Evolutionary conservation across 2,797 vertebrate genomes (phyloP).

Genomic region (Enteromius paludinosus): DNA sequence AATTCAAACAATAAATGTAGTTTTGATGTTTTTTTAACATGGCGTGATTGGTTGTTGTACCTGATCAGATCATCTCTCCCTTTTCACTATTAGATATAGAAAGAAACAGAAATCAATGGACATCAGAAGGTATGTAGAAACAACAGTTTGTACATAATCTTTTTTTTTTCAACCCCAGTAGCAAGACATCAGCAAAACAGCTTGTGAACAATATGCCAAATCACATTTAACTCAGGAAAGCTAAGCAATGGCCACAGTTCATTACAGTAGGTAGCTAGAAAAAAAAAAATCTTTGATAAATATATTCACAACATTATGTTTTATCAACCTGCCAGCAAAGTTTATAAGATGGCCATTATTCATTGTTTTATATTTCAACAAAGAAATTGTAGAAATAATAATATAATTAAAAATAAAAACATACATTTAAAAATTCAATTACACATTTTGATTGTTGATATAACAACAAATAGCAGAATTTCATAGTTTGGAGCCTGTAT

Average conservation of each 20-base stretch:
- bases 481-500: too few species aligned
- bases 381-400: too few species aligned
- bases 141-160: background rate
- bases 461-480: too few species aligned
- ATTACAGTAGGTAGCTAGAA: background rate
- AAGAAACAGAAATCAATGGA: background rate
- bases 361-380: too few species aligned
- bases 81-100: background rate
- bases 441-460: too few species aligned
- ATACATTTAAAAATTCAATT: too few species aligned
- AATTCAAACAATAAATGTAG: background rate
- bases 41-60: background rate
- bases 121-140: background rate
- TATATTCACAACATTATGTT: too few species aligned
- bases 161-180: background rate
- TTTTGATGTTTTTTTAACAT: background rate
- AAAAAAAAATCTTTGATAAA: background rate
- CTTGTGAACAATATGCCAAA: background rate
- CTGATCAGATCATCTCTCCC: background rate
- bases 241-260: background rate
- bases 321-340: too few species aligned
- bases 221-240: background rate
- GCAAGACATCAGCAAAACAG: background rate
- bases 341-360: too few species aligned
- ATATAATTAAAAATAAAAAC: too few species aligned